A percentile compares a stretch with the other conserved stretches of the same genome.
Evolutionary conservation across 2,113 vertebrate genomes (phyloP).

Genomic region (Natator depressus): DNA sequence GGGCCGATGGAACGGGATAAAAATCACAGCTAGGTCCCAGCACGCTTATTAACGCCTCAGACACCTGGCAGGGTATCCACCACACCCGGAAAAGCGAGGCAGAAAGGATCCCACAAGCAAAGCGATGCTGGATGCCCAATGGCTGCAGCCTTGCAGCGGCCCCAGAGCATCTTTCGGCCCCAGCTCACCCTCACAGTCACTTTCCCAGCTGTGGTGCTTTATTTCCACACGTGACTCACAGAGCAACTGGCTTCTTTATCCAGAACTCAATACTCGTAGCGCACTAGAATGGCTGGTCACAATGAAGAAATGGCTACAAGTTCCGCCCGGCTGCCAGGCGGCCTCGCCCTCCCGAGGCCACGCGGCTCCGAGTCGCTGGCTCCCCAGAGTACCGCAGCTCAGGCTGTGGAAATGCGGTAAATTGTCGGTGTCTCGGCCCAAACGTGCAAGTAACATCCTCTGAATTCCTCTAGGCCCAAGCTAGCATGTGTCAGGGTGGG

Average conservation of each 20-base stretch:
- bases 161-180: not conserved
- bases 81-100: accelerated
- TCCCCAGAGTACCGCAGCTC: not conserved
- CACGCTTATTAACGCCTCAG: too few relatives aligned
- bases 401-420: not conserved
- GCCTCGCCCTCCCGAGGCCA: not conserved
- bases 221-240: too few relatives aligned
- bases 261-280: accelerated
- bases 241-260: not conserved
- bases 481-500: not conserved
- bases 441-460: not conserved
- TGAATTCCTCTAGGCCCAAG: not conserved
- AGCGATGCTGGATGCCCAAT: accelerated
- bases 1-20: accelerated
- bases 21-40: not conserved
- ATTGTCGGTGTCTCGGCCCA: not conserved
- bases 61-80: accelerated
- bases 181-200: not conserved
- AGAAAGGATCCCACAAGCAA: not conserved
- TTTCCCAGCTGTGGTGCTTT: accelerated
- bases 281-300: accelerated
- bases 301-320: accelerated
- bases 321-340: not conserved
- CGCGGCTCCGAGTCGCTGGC: not conserved
- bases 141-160: not conserved